These are phyloP conservation scores for Arctocebus calabarensis DNA, from an alignment of 2,797 vertebrate species.

Conservation along the genomic window DNA sequence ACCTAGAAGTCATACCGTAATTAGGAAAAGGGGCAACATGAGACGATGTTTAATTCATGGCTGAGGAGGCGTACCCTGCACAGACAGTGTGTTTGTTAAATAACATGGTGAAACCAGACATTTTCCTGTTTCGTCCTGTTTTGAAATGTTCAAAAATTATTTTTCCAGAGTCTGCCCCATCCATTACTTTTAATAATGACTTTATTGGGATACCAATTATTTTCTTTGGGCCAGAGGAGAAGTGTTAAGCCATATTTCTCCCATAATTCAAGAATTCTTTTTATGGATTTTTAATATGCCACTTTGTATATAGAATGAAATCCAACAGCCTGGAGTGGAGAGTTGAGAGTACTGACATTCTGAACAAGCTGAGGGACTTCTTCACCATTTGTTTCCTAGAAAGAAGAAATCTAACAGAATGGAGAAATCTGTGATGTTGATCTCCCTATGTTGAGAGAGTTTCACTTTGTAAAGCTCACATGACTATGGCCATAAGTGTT, in stretches of 20 bases:
- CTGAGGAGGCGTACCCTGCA: conserved; percentile 64
- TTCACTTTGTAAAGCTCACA: conserved; percentile 71
- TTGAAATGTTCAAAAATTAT: conserved; percentile 84
- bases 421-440: conserved; percentile 54
- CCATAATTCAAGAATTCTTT: conserved; percentile 82
- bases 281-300: conserved; percentile 70
- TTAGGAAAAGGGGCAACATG: conserved; percentile 55
- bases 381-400: conserved; percentile 75
- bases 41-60: conserved; percentile 77
- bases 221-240: conserved; percentile 85
- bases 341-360: conserved; percentile 73
- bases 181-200: conserved; percentile 86
- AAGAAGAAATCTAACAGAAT: conserved; percentile 66
- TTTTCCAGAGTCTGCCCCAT: conserved; percentile 85
- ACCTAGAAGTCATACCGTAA: conserved; percentile 39
- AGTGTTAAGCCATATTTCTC: conserved; percentile 81
- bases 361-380: conserved; percentile 63
- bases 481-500: conserved; percentile 53
- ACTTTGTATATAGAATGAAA: conserved; percentile 72
- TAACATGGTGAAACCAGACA: conserved; percentile 84
- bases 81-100: conserved; percentile 85
- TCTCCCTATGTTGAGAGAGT: conserved; percentile 73
- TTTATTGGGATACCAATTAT: conserved; percentile 85
- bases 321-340: conserved; percentile 64
- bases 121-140: conserved; percentile 85